These are phyloP conservation scores for Tetranychus truncatus DNA, from an alignment of 2,888 invertebrate genomes.

Conservation along the genomic window DNA sequence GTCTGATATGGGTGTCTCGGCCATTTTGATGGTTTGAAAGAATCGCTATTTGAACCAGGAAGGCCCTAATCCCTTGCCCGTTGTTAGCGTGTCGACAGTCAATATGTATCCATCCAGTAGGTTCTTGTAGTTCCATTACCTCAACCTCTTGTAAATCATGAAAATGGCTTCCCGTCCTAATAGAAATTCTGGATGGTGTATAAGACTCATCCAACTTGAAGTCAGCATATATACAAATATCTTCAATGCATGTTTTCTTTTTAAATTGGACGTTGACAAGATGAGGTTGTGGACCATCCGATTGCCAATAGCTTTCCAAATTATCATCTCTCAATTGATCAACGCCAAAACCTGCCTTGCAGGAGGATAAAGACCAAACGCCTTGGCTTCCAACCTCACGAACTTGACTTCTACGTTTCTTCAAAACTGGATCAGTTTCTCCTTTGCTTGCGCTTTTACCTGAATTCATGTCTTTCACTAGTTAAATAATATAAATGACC, in stretches of 20 bases:
- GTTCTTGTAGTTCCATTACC: conserved; percentile 77
- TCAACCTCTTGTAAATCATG: conserved; percentile 91
- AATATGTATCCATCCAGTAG: conserved; percentile 87
- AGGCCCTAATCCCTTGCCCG: conserved; percentile 63
- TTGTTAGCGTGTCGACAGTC: conserved; percentile 70
- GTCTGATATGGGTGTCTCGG: conserved; percentile 89
- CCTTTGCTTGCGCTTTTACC: not conserved
- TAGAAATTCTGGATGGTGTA: conserved; percentile 81
- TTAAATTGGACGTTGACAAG: conserved; percentile 90
- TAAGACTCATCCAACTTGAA: conserved; percentile 97
- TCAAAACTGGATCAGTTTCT: conserved; percentile 2
- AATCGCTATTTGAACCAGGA: conserved; percentile 88
- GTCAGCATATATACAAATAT: conserved; percentile 90
- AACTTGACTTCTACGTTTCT: conserved; percentile 29
- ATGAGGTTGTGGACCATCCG: conserved; percentile 94
- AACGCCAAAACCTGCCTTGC: conserved; percentile 96
- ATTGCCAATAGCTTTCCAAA: conserved; percentile 97
- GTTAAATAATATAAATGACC: not conserved
- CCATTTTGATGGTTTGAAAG: conserved; percentile 98
- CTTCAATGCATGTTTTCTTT: conserved; percentile 77
- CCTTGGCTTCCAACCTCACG: conserved; percentile 77
- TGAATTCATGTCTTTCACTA: not conserved
- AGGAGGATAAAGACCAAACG: conserved; percentile 93
- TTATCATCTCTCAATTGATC: conserved; percentile 86
- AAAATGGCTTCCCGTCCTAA: conserved; percentile 82